Base-by-base conservation (phyloP, 2,888 invertebrate species). In the Odontocerum albicorne region DNA sequence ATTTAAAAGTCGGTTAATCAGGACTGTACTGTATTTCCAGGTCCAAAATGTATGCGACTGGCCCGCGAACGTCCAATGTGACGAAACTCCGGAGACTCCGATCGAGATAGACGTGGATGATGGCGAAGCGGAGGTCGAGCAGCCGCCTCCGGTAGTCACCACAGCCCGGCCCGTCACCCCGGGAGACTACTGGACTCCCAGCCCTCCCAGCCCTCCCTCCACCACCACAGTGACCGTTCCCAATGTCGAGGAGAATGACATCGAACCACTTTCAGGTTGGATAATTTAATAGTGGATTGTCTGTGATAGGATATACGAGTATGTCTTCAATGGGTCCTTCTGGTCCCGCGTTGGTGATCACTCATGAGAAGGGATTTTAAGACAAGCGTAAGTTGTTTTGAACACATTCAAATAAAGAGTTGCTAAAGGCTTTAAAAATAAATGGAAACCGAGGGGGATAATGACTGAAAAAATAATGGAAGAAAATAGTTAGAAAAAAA, bases 11-110 rank as follows among this genome's bases (percentile, higher is more conserved):
- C 6, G 13, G 12, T 1, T 3, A 1, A 2, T 33, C 3, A 8
- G 4, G 12, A 4, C 16, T 15, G 15, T 13, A 39, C 19, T 17
- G 15, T 13, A 22, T 4, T 15, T 47, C 2, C 63, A 84, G 77
- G 80, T 81, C 6, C 74, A 75, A 61, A 80, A 82, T 66, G 82
- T 82, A 45, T 89, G 89, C 63, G 88, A 89, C 65, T 89, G 89
- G 89, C 88, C 89, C 0, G 71, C 68, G 21, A 77, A 76, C 55
- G 84, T 87, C 0, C 75, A 82, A 58, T 89, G 89, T 64, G 73
- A 57, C 12, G 55, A 52, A n/a, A 40, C 21, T 21, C 20, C 21
- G 13, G 46, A 22, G 8, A 17, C 12, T 17, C 20, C 40, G 17
- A 45, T 19, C 32, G 47, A 38, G 10, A 16, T 36, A 1, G 52